phyloP scores from a whole-genome alignment of 1,140 invertebrate genomes.

The Dreissena polymorpha region DNA sequence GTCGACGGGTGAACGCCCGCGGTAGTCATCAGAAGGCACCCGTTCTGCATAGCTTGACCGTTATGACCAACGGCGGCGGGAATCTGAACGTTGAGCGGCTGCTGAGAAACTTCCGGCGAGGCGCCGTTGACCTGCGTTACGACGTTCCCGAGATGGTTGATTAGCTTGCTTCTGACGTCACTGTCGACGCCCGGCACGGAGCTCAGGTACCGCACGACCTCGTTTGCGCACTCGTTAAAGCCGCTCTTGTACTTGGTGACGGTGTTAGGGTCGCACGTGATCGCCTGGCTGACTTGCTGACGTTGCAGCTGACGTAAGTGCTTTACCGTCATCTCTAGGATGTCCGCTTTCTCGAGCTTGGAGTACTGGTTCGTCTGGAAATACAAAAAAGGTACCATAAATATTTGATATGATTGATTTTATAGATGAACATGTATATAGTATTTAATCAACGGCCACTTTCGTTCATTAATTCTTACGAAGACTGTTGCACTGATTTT shows the following conservation, averaged over 20 bases:
- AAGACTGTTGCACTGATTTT: no score
- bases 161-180: conserved; percentile 77
- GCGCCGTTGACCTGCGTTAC: conserved; percentile 24
- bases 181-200: conserved; percentile 92
- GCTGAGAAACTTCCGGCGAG: conserved; percentile 3
- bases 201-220: conserved; percentile 92
- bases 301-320: conserved; percentile 83
- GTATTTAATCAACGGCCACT: no score
- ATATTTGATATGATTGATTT: no score
- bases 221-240: conserved; percentile 92
- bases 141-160: conserved; percentile 59
- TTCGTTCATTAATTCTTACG: no score
- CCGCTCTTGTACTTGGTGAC: conserved; percentile 93
- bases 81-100: conserved; percentile 55
- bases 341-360: conserved; percentile 98
- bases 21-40: conserved; percentile 46
- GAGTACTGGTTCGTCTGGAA: conserved; percentile 90
- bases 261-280: conserved; percentile 89
- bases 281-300: conserved; percentile 79
- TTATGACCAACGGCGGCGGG: conserved; percentile 9
- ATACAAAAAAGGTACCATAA: conserved; percentile 33
- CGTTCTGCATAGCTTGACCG: conserved; percentile 24
- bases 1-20: conserved; percentile 47
- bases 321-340: conserved; percentile 97
- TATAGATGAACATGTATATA: no score